Evolutionary conservation across 2,113 vertebrate genomes (phyloP).

Genomic region (Myrmecophaga tridactyla): DNA sequence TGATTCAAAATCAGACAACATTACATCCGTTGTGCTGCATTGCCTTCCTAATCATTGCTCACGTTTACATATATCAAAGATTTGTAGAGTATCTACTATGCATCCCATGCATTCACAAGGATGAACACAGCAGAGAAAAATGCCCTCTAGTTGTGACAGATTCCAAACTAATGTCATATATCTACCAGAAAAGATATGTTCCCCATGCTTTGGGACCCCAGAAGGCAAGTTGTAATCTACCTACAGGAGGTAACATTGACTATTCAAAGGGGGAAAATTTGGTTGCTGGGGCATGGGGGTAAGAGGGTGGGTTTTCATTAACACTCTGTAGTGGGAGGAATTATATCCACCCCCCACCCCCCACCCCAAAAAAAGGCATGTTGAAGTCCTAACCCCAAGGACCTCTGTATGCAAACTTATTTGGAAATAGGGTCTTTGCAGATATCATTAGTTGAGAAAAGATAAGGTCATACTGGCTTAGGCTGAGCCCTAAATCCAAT

Average conservation of each 20-base stretch:
- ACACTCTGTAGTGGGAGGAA: neutral
- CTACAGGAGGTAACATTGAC: neutral
- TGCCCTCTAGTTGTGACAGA: neutral
- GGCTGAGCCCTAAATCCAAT: too few species aligned
- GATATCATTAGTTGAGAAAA: too few species aligned
- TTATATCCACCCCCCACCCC: too few species aligned
- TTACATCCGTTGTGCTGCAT: too few species aligned
- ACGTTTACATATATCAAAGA: neutral
- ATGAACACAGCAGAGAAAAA: neutral
- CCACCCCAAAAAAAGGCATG: too few species aligned
- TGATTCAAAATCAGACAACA: neutral
- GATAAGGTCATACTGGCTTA: too few species aligned
- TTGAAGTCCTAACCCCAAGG: too few species aligned
- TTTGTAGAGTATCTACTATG: neutral
- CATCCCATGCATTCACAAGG: neutral
- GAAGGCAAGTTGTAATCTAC: neutral
- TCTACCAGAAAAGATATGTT: neutral
- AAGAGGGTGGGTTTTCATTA: neutral
- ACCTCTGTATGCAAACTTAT: too few species aligned
- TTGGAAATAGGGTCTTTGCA: too few species aligned
- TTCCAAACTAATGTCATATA: neutral
- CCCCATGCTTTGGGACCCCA: neutral
- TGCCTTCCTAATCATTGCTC: neutral
- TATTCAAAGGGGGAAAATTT: neutral
- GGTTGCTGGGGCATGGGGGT: accelerated